These are phyloP conservation scores for Heliconius eleuchia DNA, from an alignment of 1,140 invertebrate genomes.

Conservation along the genomic window DNA sequence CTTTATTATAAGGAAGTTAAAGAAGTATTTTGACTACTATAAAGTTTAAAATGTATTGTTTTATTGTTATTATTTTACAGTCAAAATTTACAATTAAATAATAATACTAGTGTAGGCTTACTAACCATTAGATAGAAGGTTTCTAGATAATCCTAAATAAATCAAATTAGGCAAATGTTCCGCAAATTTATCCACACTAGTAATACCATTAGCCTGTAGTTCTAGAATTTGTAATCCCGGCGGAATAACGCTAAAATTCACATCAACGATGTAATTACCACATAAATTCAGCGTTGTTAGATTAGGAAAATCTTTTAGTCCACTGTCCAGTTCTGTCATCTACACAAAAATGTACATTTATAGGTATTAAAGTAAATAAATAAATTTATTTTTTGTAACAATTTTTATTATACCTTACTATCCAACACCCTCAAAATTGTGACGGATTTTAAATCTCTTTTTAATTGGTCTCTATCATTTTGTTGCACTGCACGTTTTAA, in stretches of 20 bases:
- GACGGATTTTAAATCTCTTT: conserved; percentile 53
- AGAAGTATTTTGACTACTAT: not conserved
- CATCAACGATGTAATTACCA: conserved; percentile 56
- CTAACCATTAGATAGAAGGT: conserved; percentile 57
- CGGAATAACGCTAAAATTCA: conserved; percentile 52
- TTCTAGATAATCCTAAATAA: conserved; percentile 64
- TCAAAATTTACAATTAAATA: too few relatives aligned
- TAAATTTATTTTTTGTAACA: not conserved
- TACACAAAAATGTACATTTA: conserved; percentile 29
- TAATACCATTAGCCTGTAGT: conserved; percentile 64
- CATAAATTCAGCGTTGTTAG: conserved; percentile 62
- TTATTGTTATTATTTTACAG: too few relatives aligned
- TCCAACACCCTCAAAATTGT: conserved; percentile 60
- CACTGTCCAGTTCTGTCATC: conserved; percentile 66
- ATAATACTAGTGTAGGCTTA: too few relatives aligned
- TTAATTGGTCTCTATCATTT: conserved; percentile 53
- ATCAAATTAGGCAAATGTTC: conserved; percentile 54
- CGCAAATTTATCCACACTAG: conserved; percentile 46
- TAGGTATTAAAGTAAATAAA: conserved; percentile 11
- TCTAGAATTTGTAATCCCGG: conserved; percentile 55
- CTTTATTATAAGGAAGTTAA: not conserved
- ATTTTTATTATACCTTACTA: conserved; percentile 49
- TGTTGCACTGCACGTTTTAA: conserved; percentile 60
- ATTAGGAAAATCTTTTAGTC: conserved; percentile 53
- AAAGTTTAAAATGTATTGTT: too few relatives aligned